Conservation (phyloP, 2,113 vertebrate species). For the Lasiurus cinereus region DNA sequence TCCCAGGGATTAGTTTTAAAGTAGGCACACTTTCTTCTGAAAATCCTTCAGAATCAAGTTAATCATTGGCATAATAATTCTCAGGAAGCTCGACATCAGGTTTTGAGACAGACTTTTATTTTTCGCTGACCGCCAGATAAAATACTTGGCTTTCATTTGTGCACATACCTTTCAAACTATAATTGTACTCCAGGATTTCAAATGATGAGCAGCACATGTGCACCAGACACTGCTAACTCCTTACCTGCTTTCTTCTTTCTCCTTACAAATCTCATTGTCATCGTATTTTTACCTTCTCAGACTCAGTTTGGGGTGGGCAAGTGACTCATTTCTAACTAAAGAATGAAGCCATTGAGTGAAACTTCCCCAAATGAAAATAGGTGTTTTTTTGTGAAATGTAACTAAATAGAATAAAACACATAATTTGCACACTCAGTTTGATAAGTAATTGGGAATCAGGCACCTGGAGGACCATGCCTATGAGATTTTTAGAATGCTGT, state of each 20-base stretch:
- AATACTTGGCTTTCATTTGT: constrained; percentile 18
- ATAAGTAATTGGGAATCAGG: background rate
- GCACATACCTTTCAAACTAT: background rate
- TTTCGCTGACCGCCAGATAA: background rate
- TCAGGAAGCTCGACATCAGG: background rate
- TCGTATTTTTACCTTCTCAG: background rate
- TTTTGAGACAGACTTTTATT: background rate
- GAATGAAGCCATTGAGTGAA: background rate
- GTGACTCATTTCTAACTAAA: background rate
- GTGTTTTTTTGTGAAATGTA: background rate
- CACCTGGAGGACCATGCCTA: background rate
- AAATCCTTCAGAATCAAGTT: constrained; percentile 15
- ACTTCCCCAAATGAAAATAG: background rate
- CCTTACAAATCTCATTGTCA: background rate
- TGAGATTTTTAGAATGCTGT: background rate
- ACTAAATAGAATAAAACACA: background rate
- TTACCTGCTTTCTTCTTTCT: background rate
- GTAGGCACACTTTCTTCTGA: background rate
- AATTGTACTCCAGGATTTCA: background rate
- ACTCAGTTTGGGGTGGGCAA: background rate
- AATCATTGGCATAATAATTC: background rate
- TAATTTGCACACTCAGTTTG: background rate
- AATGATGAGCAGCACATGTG: background rate
- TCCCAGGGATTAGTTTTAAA: background rate
- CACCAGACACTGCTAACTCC: background rate